These are phyloP conservation scores for Drosophila bifasciata DNA, from an alignment of 1,140 invertebrate genomes.

Conservation along the genomic window DNA sequence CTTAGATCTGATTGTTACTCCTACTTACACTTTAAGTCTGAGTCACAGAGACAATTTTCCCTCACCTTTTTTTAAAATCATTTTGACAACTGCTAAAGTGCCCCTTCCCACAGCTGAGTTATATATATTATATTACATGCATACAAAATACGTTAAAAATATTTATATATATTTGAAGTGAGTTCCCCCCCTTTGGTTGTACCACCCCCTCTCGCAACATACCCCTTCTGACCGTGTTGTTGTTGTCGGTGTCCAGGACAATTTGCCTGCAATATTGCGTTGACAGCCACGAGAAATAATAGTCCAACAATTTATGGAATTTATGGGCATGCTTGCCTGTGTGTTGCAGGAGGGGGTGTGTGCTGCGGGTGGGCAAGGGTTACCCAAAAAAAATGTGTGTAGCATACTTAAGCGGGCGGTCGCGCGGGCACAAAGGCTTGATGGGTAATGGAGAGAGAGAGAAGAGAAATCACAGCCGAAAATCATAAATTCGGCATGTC, in stretches of 20 bases:
- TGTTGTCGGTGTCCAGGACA: conserved; percentile 52
- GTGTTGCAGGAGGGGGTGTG: background rate
- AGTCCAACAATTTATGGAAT: conserved; percentile 82
- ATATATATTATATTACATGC: too few relatives aligned
- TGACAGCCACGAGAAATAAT: conserved; percentile 82
- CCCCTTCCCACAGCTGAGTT: too few relatives aligned
- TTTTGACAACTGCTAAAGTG: too few relatives aligned
- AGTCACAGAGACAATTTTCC: too few relatives aligned
- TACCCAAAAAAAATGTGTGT: conserved; percentile 53
- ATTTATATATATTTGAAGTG: too few relatives aligned
- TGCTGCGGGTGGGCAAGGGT: conserved; percentile 43
- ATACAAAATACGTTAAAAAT: too few relatives aligned
- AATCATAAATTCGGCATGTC: conserved; percentile 82
- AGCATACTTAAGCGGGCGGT: conserved; percentile 49
- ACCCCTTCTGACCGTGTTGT: conserved; percentile 15
- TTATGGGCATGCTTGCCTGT: conserved; percentile 70
- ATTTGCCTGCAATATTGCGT: conserved; percentile 77
- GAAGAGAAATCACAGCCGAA: conserved; percentile 69
- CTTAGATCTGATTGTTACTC: too few relatives aligned
- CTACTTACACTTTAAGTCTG: too few relatives aligned
- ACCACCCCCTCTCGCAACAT: too few relatives aligned
- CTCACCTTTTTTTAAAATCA: too few relatives aligned
- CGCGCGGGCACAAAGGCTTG: too few relatives aligned
- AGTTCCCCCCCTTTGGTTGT: background rate
- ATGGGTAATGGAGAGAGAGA: too few relatives aligned